Evolutionary conservation across 2,888 invertebrate species (phyloP).

Genomic region (Nomada fucata): DNA sequence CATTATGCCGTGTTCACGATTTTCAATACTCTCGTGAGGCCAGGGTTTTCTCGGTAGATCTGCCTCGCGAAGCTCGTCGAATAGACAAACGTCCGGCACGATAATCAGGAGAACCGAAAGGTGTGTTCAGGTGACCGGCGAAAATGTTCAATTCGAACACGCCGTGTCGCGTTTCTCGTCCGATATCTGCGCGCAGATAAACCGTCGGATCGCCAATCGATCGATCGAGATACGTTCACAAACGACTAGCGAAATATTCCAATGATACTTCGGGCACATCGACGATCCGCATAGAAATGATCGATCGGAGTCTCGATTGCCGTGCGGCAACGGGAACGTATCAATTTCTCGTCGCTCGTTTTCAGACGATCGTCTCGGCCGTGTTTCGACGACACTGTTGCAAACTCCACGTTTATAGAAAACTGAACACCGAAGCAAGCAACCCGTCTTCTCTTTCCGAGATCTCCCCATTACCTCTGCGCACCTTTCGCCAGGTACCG

Average conservation of each 20-base stretch:
- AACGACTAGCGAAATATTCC: too few species aligned
- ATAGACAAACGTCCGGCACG: slow-evolving; percentile 4
- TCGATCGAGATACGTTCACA: too few species aligned
- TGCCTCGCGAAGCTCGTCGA: not conserved
- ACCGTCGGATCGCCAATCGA: too few species aligned
- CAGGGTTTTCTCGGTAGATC: slow-evolving; percentile 58
- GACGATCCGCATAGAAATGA: too few species aligned
- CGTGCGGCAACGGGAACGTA: too few species aligned
- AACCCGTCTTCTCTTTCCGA: not conserved
- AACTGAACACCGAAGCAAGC: not conserved
- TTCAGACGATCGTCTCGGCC: not conserved
- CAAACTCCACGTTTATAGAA: not conserved
- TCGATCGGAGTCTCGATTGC: too few species aligned
- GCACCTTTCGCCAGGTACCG: slow-evolving; percentile 28
- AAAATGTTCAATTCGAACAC: not conserved
- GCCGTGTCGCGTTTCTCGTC: not conserved
- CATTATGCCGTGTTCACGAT: slow-evolving; percentile 40
- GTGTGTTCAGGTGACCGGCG: not conserved
- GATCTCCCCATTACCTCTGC: not conserved
- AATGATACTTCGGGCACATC: too few species aligned
- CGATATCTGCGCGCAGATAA: not conserved
- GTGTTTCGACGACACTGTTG: not conserved
- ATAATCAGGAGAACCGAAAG: slow-evolving; percentile 4
- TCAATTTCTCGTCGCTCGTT: too few species aligned
- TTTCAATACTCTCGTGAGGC: slow-evolving; percentile 53